These are phyloP conservation scores for Scaptodrosophila latifasciaeformis DNA, from an alignment of 2,888 invertebrate genomes.

Conservation along the genomic window DNA sequence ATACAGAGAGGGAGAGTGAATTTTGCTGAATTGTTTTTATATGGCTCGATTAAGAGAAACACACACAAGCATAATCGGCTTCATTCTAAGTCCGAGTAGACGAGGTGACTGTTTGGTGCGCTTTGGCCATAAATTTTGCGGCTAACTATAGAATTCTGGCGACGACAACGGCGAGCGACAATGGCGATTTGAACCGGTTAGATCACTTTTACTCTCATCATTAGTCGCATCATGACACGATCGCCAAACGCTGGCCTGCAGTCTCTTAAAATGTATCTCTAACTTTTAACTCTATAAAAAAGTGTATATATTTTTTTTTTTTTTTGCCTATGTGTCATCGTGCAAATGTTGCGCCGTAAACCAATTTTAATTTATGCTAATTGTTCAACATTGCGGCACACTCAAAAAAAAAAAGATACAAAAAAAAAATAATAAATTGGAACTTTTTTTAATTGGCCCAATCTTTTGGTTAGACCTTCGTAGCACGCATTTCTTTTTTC, in stretches of 20 bases:
- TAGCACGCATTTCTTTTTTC: conserved; percentile 52
- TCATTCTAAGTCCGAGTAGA: conserved; percentile 45
- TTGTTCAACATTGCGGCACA: conserved; percentile 47
- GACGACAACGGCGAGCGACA: not conserved
- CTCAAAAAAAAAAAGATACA: conserved; percentile 17
- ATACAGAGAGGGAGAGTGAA: too few species aligned
- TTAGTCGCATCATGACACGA: conserved; percentile 16
- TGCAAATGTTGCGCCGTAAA: conserved; percentile 56
- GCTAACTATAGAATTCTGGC: conserved; percentile 55
- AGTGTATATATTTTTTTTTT: conserved; percentile 1
- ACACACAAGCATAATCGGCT: conserved; percentile 36
- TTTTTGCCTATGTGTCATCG: conserved; percentile 42
- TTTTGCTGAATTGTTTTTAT: conserved; percentile 27
- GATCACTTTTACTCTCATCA: conserved; percentile 66
- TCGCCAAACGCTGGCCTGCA: too few species aligned
- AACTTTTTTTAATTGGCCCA: conserved; percentile 28
- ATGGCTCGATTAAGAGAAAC: conserved; percentile 43
- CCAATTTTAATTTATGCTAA: conserved; percentile 68
- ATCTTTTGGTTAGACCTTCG: conserved; percentile 40
- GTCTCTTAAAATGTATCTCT: too few species aligned
- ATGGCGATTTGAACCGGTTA: conserved; percentile 51
- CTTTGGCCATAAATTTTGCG: conserved; percentile 50
- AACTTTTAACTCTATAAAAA: too few species aligned
- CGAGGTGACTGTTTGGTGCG: conserved; percentile 18
- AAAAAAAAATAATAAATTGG: not conserved